Conservation (phyloP, 2,888 invertebrate genomes). For the Ichneumon xanthorius region DNA sequence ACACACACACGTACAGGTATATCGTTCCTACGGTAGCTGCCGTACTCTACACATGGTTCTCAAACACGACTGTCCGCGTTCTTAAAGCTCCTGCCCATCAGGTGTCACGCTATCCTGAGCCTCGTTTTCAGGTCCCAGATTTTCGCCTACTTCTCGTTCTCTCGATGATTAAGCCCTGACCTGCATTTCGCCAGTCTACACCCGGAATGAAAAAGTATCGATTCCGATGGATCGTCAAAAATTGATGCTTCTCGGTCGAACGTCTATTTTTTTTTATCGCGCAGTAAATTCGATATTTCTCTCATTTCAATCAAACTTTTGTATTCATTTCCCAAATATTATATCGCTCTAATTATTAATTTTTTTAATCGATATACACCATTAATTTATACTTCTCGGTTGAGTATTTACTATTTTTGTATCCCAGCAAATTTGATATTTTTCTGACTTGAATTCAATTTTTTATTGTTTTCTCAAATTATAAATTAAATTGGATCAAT, state of each 20-base stretch:
- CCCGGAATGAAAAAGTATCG: constrained; percentile 6
- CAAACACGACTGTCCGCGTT: constrained; percentile 77
- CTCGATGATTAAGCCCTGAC: constrained; percentile 52
- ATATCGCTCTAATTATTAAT: too few relatives aligned
- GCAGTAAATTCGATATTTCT: too few relatives aligned
- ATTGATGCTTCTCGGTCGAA: background rate
- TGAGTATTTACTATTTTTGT: too few relatives aligned
- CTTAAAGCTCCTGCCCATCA: constrained; percentile 78
- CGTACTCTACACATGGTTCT: constrained; percentile 69
- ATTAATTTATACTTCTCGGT: too few relatives aligned
- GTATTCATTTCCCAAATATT: background rate
- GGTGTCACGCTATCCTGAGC: constrained; percentile 77
- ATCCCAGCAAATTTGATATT: too few relatives aligned
- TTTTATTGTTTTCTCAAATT: too few relatives aligned
- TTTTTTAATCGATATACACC: too few relatives aligned
- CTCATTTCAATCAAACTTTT: too few relatives aligned
- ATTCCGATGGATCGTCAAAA: background rate
- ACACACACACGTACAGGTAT: background rate
- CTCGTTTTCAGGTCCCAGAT: constrained; percentile 48
- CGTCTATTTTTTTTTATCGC: too few relatives aligned
- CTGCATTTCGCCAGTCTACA: constrained; percentile 46
- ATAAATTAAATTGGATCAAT: too few relatives aligned
- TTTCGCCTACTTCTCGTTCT: constrained; percentile 10
- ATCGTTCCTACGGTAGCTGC: background rate
- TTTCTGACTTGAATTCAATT: too few relatives aligned